Conservation (phyloP, 2,888 invertebrate species). For the Hyalella azteca region DNA sequence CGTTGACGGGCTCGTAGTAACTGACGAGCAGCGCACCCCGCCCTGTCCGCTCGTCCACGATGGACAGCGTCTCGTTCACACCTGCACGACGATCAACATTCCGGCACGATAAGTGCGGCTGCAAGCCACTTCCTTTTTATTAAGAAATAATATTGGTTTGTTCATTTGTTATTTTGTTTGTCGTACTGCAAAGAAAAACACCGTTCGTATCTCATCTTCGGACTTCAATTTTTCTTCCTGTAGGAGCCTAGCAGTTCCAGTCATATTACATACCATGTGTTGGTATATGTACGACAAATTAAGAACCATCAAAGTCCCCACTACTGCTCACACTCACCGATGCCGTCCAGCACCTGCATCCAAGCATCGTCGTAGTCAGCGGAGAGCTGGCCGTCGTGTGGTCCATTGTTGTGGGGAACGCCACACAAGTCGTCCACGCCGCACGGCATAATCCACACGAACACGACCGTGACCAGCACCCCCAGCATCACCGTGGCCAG, state of each 20-base stretch:
- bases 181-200: too few species aligned
- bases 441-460: slow-evolving; percentile 37
- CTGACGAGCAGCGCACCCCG: background rate
- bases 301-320: too few species aligned
- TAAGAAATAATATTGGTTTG: too few species aligned
- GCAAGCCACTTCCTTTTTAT: too few species aligned
- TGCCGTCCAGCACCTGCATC: slow-evolving; percentile 14
- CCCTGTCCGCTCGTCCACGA: background rate
- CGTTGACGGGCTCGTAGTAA: slow-evolving; percentile 13
- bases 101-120: too few species aligned
- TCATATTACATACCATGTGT: too few species aligned
- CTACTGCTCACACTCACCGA: too few species aligned
- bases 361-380: background rate
- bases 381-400: background rate
- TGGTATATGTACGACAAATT: too few species aligned
- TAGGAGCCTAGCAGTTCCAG: too few species aligned
- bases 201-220: too few species aligned
- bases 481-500: slow-evolving; percentile 31
- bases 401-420: background rate
- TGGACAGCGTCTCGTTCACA: slow-evolving; percentile 3
- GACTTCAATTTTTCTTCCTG: too few species aligned
- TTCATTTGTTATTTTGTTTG: too few species aligned
- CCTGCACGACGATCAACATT: background rate
- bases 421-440: slow-evolving; percentile 31
- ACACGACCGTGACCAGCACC: slow-evolving; percentile 33